These are phyloP conservation scores for Mizuhopecten yessoensis DNA, from an alignment of 1,140 invertebrate species.

Conservation along the genomic window DNA sequence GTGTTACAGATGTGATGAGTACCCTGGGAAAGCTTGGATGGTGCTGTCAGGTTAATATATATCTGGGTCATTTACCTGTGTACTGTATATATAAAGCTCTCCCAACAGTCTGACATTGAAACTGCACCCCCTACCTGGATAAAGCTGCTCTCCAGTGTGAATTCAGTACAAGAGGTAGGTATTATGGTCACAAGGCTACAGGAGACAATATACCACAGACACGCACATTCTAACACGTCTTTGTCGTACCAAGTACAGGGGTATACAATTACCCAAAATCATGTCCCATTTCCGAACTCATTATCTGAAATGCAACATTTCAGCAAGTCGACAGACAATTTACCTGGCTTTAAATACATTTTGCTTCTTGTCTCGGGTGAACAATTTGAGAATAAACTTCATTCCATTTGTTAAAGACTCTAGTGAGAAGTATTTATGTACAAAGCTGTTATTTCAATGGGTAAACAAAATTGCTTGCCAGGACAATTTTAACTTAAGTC, in stretches of 20 bases:
- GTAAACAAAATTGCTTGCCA: neutral
- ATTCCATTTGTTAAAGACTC: no score
- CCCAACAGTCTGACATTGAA: neutral
- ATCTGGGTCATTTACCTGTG: neutral
- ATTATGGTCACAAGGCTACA: neutral
- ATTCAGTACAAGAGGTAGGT: neutral
- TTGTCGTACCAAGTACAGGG: neutral
- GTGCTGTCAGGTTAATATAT: neutral
- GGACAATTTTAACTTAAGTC: neutral
- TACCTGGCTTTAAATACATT: neutral
- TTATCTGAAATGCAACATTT: neutral
- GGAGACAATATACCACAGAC: neutral
- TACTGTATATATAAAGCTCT: neutral
- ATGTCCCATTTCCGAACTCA: neutral
- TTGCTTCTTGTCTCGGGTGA: no score
- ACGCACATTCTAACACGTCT: neutral
- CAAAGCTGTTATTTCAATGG: neutral
- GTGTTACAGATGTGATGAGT: neutral
- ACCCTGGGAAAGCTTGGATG: neutral
- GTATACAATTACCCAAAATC: conserved; percentile 39
- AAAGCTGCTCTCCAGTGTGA: neutral
- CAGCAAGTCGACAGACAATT: neutral
- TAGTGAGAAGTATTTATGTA: neutral
- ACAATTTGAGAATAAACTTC: neutral
- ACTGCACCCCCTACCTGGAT: neutral